Evolutionary conservation across 1,140 invertebrate species (phyloP).

Genomic region (Drosophila dunni): DNA sequence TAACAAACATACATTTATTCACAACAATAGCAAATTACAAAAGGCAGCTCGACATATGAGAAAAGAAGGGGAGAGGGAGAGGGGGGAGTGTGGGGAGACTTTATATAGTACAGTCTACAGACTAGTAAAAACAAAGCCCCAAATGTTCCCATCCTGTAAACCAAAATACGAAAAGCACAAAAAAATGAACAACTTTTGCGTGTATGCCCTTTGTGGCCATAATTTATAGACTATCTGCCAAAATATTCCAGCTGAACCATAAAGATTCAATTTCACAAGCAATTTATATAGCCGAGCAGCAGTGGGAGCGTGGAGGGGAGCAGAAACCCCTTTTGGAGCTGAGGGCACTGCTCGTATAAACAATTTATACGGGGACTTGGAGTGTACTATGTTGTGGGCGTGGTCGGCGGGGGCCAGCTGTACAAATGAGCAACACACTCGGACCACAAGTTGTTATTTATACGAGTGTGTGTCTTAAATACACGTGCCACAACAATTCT

Average conservation of each 20-base stretch:
- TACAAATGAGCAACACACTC: slow-evolving; percentile 71
- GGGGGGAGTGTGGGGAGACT: slow-evolving; percentile 33
- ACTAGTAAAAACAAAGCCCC: slow-evolving; percentile 24
- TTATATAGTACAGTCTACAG: slow-evolving; percentile 7
- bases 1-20: slow-evolving; percentile 46
- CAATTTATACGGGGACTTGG: slow-evolving; percentile 43
- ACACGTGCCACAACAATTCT: slow-evolving; percentile 40
- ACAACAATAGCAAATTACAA: slow-evolving; percentile 53
- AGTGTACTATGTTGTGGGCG: slow-evolving; percentile 20
- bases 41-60: slow-evolving; percentile 31
- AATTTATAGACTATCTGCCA: slow-evolving; percentile 83
- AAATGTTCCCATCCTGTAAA: not conserved
- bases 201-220: slow-evolving; percentile 81
- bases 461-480: slow-evolving; percentile 46
- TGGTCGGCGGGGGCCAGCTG: slow-evolving; percentile 7
- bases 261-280: slow-evolving; percentile 83
- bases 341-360: slow-evolving; percentile 36
- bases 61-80: slow-evolving; percentile 39
- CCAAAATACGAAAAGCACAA: slow-evolving; percentile 7
- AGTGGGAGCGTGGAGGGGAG: slow-evolving; percentile 1
- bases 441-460: slow-evolving; percentile 68
- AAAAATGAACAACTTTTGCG: slow-evolving; percentile 64
- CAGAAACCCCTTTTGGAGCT: slow-evolving; percentile 51
- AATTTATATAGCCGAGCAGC: slow-evolving; percentile 70
- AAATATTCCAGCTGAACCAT: slow-evolving; percentile 83